These are phyloP conservation scores for Plemyria rubiginata DNA, from an alignment of 2,888 invertebrate species.

Conservation along the genomic window DNA sequence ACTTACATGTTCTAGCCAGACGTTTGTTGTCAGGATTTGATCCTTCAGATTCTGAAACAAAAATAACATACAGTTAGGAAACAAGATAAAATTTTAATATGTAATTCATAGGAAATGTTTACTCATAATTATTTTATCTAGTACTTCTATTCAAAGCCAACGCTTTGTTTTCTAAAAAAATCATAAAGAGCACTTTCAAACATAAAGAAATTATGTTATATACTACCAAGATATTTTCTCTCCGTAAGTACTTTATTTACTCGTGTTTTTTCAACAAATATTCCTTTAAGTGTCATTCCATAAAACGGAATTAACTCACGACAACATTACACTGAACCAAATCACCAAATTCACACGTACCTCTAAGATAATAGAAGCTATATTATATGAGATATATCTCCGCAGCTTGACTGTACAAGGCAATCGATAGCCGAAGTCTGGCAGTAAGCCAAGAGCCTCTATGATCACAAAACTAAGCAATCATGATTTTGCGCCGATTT, in stretches of 20 bases:
- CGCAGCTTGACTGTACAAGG: constrained; percentile 31
- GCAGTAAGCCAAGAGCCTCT: constrained; percentile 49
- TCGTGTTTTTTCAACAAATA: no score
- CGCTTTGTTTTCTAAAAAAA: no score
- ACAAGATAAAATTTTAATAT: neutral
- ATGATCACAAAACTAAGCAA: neutral
- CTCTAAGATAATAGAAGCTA: constrained; percentile 19
- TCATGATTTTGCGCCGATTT: neutral
- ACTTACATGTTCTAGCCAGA: constrained; percentile 97
- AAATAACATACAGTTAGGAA: constrained; percentile 23
- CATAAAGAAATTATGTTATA: no score
- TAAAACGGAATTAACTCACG: neutral
- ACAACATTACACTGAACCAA: constrained; percentile 13
- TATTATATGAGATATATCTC: constrained; percentile 36
- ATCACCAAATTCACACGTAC: constrained; percentile 23
- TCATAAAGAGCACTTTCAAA: no score
- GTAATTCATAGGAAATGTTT: no score
- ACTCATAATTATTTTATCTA: no score
- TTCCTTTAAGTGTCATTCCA: neutral
- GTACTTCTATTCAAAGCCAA: no score
- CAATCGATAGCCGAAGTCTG: constrained; percentile 63
- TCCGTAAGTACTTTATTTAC: no score
- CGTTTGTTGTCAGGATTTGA: constrained; percentile 97
- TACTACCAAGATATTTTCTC: no score
- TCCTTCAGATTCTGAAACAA: constrained; percentile 95